Conservation (phyloP, 2,888 invertebrate genomes). For the Oscheius onirici region DNA sequence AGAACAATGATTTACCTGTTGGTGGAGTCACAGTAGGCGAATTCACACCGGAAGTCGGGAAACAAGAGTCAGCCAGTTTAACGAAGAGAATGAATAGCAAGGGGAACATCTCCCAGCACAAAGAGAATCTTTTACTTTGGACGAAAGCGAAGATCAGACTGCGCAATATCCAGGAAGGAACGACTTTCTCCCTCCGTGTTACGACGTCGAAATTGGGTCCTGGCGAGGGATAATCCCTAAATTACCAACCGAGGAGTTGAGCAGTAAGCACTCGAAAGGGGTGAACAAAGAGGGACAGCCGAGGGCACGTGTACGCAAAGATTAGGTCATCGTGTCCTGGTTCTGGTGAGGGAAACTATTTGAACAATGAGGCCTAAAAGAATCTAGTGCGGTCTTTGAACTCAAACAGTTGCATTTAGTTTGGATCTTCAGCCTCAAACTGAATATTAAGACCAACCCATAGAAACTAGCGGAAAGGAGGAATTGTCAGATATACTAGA, state of each 20-base stretch:
- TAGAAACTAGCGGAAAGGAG: too few species aligned
- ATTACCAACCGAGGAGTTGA: neutral
- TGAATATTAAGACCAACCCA: too few species aligned
- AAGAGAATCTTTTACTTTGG: too few species aligned
- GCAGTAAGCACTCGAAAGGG: neutral
- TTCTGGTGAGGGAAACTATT: too few species aligned
- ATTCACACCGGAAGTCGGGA: neutral
- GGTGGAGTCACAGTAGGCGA: neutral
- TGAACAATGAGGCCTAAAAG: neutral
- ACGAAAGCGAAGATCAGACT: too few species aligned
- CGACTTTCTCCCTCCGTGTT: too few species aligned
- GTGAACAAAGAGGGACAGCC: neutral
- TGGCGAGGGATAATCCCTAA: slow-evolving; percentile 14
- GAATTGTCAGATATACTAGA: too few species aligned
- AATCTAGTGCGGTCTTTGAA: neutral
- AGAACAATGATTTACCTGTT: neutral
- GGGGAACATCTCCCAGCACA: neutral
- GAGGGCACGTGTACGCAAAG: slow-evolving; percentile 9
- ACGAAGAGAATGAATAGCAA: slow-evolving; percentile 1
- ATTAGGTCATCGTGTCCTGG: neutral
- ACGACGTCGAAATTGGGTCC: slow-evolving; percentile 11
- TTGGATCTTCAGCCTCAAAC: too few species aligned
- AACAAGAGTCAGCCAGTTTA: neutral
- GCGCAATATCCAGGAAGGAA: too few species aligned
- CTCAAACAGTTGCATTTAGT: too few species aligned